These are phyloP conservation scores for Dicyrtomina minuta DNA, from an alignment of 2,888 invertebrate genomes.

Conservation along the genomic window DNA sequence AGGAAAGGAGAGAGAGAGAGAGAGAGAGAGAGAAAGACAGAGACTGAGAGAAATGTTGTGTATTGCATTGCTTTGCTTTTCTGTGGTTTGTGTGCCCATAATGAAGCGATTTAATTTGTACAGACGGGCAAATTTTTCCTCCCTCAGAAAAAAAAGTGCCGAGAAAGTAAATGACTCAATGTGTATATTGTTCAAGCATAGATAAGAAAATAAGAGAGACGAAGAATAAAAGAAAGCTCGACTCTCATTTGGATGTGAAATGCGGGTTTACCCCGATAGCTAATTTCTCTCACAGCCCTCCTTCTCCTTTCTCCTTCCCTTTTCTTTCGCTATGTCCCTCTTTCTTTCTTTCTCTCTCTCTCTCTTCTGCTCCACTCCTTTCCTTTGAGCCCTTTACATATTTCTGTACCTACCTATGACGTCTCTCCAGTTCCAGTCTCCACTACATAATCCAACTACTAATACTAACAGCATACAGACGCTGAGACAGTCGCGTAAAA, in stretches of 20 bases:
- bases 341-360: neutral
- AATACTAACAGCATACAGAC: neutral
- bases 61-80: neutral
- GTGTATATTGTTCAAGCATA: slow-evolving; percentile 22
- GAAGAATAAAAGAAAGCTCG: slow-evolving; percentile 22
- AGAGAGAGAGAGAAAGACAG: neutral
- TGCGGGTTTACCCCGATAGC: slow-evolving; percentile 44
- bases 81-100: slow-evolving; percentile 35
- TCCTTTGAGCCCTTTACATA: neutral
- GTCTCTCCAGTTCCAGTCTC: too few relatives aligned
- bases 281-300: slow-evolving; percentile 38
- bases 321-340: slow-evolving; percentile 7
- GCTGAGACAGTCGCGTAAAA: slow-evolving; percentile 10
- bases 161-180: slow-evolving; percentile 31
- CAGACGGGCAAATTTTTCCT: slow-evolving; percentile 46
- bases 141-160: slow-evolving; percentile 28
- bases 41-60: neutral
- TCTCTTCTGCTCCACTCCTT: neutral
- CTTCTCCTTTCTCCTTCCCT: slow-evolving; percentile 6
- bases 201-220: slow-evolving; percentile 16
- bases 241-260: slow-evolving; percentile 40
- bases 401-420: neutral
- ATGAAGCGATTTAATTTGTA: slow-evolving; percentile 49
- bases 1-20: neutral
- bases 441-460: too few relatives aligned